Percentiles rank a stretch among this genome's conserved stretches.
These are phyloP conservation scores for Chascanopsetta lugubris DNA, from an alignment of 2,113 vertebrate genomes.

Conservation along the genomic window DNA sequence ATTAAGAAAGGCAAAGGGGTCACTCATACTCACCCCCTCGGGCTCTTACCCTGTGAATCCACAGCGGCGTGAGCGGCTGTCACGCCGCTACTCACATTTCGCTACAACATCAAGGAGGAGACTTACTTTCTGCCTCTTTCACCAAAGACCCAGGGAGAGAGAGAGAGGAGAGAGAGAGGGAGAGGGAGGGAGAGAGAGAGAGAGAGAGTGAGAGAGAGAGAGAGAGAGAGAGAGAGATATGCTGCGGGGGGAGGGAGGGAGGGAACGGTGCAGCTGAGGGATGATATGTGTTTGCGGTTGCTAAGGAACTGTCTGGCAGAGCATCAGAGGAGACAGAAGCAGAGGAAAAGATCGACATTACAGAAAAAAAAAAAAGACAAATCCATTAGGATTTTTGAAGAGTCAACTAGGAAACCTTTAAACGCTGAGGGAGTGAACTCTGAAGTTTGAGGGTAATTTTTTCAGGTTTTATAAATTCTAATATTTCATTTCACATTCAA, in stretches of 20 bases:
- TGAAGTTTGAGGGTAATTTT: neutral
- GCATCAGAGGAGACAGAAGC: conserved; percentile 41
- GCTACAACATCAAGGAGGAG: conserved; percentile 58
- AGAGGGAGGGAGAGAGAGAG: conserved; percentile 54
- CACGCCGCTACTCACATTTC: conserved; percentile 37
- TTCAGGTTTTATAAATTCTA: neutral
- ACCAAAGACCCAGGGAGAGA: conserved; percentile 53
- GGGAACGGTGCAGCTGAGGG: conserved; percentile 46
- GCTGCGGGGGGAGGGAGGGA: conserved; percentile 29
- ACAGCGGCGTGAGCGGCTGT: conserved; percentile 18
- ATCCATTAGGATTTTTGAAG: conserved; percentile 22
- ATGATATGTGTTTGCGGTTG: conserved; percentile 67
- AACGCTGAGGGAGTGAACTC: neutral
- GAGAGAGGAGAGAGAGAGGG: conserved; percentile 37
- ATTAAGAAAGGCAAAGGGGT: conserved; percentile 55
- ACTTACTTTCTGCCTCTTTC: conserved; percentile 63
- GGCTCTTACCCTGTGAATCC: conserved; percentile 58
- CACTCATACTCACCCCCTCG: conserved; percentile 32
- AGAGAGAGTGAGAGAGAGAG: conserved; percentile 57
- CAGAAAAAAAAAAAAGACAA: conserved; percentile 13
- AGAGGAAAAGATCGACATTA: conserved; percentile 51
- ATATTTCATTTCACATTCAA: neutral
- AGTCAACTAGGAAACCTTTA: conserved; percentile 22
- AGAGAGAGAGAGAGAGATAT: conserved; percentile 55
- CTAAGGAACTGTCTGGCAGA: conserved; percentile 70